A percentile compares a stretch with the other conserved stretches of the same genome.
phyloP scores from a whole-genome alignment of 2,113 vertebrate genomes.

The Scopus umbretta region DNA sequence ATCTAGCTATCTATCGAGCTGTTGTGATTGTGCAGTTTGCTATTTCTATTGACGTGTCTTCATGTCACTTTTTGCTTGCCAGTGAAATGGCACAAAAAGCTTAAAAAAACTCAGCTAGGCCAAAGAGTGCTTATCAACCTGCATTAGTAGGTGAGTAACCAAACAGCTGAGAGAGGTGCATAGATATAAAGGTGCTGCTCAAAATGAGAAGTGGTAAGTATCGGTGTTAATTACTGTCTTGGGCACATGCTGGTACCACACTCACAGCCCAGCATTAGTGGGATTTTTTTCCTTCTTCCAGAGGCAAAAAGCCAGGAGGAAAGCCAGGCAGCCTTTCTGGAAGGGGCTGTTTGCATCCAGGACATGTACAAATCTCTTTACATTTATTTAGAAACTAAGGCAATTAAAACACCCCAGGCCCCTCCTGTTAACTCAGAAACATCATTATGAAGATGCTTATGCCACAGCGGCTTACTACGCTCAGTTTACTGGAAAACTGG shows the following conservation, averaged over 20 bases:
- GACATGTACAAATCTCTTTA: neutral
- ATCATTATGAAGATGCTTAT: slow-evolving; percentile 33
- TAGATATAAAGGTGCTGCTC: neutral
- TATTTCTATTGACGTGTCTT: neutral
- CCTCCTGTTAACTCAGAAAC: slow-evolving; percentile 36
- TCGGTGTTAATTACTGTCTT: neutral
- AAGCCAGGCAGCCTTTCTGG: neutral
- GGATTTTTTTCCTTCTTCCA: neutral
- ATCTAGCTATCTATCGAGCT: neutral
- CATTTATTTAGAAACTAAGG: slow-evolving; percentile 37
- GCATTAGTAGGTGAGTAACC: neutral
- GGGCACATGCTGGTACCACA: neutral
- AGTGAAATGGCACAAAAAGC: neutral
- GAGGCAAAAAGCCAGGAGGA: neutral
- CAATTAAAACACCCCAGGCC: slow-evolving; percentile 47
- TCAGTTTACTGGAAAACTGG: slow-evolving; percentile 28
- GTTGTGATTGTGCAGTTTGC: neutral
- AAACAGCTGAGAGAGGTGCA: neutral
- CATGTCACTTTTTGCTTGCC: neutral
- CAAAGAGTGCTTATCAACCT: neutral
- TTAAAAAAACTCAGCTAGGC: neutral
- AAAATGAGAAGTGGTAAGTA: neutral
- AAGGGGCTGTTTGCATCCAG: neutral
- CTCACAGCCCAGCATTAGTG: neutral
- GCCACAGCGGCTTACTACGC: neutral